Percentiles rank a stretch among this genome's conserved stretches.
Evolutionary conservation across 2,797 vertebrate species (phyloP).

Genomic region (Scarus forsteni): DNA sequence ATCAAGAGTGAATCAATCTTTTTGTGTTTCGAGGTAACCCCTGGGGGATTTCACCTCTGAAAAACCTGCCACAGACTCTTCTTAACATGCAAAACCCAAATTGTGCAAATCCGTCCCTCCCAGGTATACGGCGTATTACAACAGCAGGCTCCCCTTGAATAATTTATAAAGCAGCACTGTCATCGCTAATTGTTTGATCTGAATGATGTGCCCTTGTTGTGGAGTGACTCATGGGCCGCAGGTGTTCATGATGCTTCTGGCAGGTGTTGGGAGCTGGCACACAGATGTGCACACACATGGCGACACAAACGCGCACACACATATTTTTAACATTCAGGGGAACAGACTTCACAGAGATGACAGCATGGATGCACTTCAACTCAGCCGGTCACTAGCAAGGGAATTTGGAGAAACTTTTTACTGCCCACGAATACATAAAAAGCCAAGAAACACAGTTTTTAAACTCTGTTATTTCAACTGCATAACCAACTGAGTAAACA

Average conservation of each 20-base stretch:
- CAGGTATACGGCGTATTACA: conserved; percentile 14
- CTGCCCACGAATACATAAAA: background rate
- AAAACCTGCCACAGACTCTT: conserved; percentile 3
- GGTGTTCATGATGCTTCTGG: conserved; percentile 34
- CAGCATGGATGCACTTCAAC: conserved; percentile 2
- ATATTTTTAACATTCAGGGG: background rate
- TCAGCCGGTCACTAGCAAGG: background rate
- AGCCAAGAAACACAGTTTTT: background rate
- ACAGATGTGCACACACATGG: background rate
- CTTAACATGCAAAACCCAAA: conserved; percentile 24
- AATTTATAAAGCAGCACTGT: conserved; percentile 49
- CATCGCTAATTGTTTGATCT: conserved; percentile 47
- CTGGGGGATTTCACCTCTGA: background rate
- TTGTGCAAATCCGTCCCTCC: conserved; percentile 2
- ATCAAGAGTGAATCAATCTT: background rate
- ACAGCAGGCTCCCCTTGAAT: conserved; percentile 39
- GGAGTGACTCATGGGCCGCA: conserved; percentile 38
- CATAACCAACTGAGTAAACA: too few species aligned
- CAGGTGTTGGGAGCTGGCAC: conserved; percentile 30
- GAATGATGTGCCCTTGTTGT: conserved; percentile 34
- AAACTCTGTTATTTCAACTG: background rate
- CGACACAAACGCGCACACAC: background rate
- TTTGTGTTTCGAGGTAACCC: background rate
- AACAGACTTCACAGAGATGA: conserved; percentile 3
- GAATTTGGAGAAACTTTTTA: background rate